These are phyloP conservation scores for Sebastiscus tertius DNA, from an alignment of 2,797 vertebrate genomes.

Conservation along the genomic window DNA sequence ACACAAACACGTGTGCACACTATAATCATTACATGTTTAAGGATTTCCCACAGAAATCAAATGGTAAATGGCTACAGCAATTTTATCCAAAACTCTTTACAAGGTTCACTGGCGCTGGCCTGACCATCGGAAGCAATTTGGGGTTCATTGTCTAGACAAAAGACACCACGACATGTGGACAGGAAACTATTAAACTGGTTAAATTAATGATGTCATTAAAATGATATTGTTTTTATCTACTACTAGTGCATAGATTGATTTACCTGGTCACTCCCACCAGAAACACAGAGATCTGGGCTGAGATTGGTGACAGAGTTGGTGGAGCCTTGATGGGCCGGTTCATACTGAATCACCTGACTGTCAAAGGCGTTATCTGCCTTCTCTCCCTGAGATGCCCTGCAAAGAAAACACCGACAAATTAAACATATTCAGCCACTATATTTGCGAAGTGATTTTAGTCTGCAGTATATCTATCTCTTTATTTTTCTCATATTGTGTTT, in stretches of 20 bases:
- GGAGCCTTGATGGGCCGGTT: slow-evolving; percentile 83
- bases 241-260: background rate
- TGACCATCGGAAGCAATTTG: too few relatives aligned
- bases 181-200: background rate
- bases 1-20: background rate
- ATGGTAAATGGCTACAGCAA: background rate
- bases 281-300: slow-evolving; percentile 89
- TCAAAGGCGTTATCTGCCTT: slow-evolving; percentile 61
- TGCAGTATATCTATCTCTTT: background rate
- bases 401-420: slow-evolving; percentile 13
- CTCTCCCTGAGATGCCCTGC: slow-evolving; percentile 79
- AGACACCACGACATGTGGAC: background rate
- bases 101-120: too few relatives aligned
- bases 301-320: slow-evolving; percentile 88
- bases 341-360: slow-evolving; percentile 77
- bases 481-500: background rate
- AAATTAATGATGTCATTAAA: background rate
- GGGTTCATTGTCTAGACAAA: background rate
- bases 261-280: slow-evolving; percentile 92
- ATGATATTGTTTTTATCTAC: background rate
- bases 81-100: background rate
- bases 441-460: background rate
- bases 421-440: background rate
- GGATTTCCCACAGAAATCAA: background rate
- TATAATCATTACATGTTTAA: background rate